Evolutionary conservation across 2,113 vertebrate species (phyloP).

Genomic region (Tetrax tetrax): DNA sequence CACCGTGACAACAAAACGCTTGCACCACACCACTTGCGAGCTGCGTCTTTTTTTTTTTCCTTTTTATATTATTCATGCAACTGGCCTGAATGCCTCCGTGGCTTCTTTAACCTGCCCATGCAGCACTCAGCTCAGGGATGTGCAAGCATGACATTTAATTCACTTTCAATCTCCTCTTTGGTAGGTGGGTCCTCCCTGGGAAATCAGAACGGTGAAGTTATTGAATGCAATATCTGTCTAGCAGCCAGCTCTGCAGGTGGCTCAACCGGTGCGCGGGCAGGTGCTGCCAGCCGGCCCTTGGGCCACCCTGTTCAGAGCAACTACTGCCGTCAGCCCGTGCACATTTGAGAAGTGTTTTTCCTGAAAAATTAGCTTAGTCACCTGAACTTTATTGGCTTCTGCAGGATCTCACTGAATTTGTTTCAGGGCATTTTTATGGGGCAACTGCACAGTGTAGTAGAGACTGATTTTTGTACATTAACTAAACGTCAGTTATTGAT

Average conservation of each 20-base stretch:
- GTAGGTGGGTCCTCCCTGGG: neutral
- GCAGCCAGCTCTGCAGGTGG: neutral
- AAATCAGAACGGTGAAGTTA: neutral
- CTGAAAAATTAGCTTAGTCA: neutral
- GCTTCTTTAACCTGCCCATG: neutral
- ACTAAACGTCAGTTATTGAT: neutral
- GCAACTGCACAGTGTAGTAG: neutral
- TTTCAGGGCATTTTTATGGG: neutral
- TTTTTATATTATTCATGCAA: neutral
- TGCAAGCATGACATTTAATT: neutral
- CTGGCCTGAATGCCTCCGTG: neutral
- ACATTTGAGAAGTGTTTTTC: neutral
- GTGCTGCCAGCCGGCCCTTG: neutral
- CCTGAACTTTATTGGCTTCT: neutral
- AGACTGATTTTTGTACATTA: neutral
- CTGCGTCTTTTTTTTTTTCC: neutral
- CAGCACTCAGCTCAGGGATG: neutral
- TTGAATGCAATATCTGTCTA: neutral
- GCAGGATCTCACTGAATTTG: neutral
- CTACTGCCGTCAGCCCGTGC: neutral
- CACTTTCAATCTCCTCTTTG: neutral
- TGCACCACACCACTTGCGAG: neutral
- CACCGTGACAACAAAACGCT: neutral
- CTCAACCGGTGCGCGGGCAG: accelerated
- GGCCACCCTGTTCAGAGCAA: neutral